phyloP scores from a whole-genome alignment of 2,888 invertebrate species.

The Antitype chi region DNA sequence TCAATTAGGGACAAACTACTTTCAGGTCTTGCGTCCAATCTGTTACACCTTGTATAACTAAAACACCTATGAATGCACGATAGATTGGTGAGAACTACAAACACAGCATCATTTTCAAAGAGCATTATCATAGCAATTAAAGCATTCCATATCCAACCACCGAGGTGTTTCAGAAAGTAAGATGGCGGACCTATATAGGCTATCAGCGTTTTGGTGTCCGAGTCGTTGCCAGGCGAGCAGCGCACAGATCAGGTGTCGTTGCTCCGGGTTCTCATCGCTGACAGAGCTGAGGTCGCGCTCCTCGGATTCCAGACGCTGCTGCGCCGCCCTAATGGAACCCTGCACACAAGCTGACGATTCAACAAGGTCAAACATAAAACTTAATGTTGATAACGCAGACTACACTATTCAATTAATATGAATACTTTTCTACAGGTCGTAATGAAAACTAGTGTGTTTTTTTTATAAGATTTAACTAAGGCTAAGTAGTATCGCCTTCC shows the following conservation, averaged over 20 bases:
- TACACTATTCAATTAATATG: not conserved
- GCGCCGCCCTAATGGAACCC: constrained; percentile 72
- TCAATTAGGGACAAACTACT: no score
- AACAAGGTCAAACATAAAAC: constrained; percentile 6
- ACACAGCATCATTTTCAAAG: constrained; percentile 68
- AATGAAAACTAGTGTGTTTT: not conserved
- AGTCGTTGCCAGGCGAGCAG: constrained; percentile 86
- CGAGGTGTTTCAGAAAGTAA: not conserved
- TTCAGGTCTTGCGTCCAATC: no score
- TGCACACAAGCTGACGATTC: constrained; percentile 47
- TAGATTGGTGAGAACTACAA: not conserved
- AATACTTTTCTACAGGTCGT: not conserved
- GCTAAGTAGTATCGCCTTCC: not conserved
- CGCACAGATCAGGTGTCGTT: constrained; percentile 82
- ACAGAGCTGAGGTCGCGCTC: constrained; percentile 65
- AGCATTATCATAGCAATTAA: constrained; percentile 17
- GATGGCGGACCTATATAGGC: constrained; percentile 78
- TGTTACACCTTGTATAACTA: no score
- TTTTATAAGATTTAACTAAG: not conserved
- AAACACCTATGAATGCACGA: not conserved
- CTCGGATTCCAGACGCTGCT: constrained; percentile 71
- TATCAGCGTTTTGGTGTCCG: constrained; percentile 78
- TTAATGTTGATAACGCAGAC: not conserved
- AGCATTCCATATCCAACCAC: constrained; percentile 9
- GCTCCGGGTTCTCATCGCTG: constrained; percentile 71